Conservation (phyloP, 2,797 vertebrate species). For the Falco novaeseelandiae region DNA sequence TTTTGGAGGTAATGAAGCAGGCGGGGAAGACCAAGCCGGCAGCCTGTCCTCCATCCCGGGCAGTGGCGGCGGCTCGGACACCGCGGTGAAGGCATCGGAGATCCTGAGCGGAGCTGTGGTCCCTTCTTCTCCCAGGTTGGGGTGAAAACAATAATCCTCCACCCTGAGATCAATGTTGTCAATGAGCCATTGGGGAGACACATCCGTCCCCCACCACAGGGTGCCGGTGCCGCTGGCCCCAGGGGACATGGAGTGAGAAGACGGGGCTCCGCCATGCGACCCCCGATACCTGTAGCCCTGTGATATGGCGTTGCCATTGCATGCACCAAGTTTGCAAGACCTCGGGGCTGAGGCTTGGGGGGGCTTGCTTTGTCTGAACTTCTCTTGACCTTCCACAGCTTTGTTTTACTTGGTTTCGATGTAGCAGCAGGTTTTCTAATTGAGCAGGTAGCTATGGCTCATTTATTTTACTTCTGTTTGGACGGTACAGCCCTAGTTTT, state of each 20-base stretch:
- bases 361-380: neutral
- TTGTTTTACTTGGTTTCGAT: neutral
- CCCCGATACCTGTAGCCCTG: accelerated
- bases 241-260: accelerated
- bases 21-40: accelerated
- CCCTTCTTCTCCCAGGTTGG: neutral
- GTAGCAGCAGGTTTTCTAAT: neutral
- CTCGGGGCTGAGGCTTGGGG: neutral
- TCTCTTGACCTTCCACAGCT: neutral
- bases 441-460: neutral
- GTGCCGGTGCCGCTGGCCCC: neutral
- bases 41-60: neutral
- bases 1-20: neutral
- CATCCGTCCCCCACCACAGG: accelerated
- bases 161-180: neutral
- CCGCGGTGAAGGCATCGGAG: neutral
- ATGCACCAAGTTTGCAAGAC: neutral
- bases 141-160: neutral
- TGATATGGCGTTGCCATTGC: neutral
- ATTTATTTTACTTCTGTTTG: neutral
- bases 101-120: accelerated
- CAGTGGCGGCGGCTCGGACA: neutral
- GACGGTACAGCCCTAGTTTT: neutral
- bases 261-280: accelerated
- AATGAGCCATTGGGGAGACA: neutral